These are phyloP conservation scores for Glyptemys insculpta DNA, from an alignment of 2,797 vertebrate genomes.

Conservation along the genomic window DNA sequence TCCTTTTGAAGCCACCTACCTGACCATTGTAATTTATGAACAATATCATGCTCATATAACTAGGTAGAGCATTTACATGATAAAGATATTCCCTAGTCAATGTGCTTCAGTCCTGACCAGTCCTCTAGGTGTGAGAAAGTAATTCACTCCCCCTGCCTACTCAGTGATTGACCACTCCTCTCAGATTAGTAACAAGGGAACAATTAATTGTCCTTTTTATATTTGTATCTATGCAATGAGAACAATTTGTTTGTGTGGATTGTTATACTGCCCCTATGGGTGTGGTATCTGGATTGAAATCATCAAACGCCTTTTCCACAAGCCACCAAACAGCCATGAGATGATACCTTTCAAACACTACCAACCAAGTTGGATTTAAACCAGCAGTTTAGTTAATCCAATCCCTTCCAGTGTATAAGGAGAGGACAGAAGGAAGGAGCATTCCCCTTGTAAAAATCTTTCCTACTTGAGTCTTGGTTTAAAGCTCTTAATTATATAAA, in stretches of 20 bases:
- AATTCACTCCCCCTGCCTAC: not conserved
- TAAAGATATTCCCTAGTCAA: not conserved
- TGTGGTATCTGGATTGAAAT: not conserved
- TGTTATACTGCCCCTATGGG: not conserved
- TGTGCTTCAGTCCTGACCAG: not conserved
- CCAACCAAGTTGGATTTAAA: not conserved
- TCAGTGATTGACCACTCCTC: not conserved
- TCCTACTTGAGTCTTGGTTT: not conserved
- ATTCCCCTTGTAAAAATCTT: not conserved
- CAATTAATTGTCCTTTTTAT: not conserved
- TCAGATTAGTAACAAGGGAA: not conserved
- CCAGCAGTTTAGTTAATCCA: not conserved
- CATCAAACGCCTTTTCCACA: not conserved
- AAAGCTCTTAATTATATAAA: not conserved
- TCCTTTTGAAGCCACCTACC: conserved; percentile 21
- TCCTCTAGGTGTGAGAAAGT: not conserved
- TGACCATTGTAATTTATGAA: not conserved
- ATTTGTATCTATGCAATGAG: not conserved
- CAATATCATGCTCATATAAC: not conserved
- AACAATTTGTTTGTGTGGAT: not conserved
- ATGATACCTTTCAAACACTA: not conserved
- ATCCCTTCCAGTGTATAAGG: not conserved
- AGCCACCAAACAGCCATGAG: not conserved
- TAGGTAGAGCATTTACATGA: not conserved
- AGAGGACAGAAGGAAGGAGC: not conserved